A percentile compares a stretch with the other conserved stretches of the same genome.
These are phyloP conservation scores for Mungos mungo DNA, from an alignment of 2,113 vertebrate genomes.

Conservation along the genomic window DNA sequence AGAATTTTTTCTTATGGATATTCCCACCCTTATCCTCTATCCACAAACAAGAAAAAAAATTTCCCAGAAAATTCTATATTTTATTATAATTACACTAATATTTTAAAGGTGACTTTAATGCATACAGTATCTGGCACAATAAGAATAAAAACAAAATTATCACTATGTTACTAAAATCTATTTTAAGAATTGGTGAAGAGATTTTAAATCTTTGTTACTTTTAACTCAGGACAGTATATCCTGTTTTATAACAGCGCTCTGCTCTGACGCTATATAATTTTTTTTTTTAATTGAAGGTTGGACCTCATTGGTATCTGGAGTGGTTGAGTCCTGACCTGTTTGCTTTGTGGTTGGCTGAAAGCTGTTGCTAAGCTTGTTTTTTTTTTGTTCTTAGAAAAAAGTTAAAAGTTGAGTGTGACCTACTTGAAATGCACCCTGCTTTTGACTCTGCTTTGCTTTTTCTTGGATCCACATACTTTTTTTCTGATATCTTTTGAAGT, in stretches of 20 bases:
- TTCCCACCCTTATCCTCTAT: neutral
- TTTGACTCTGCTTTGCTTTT: conserved; percentile 55
- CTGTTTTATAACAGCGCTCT: conserved; percentile 67
- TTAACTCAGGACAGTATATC: conserved; percentile 46
- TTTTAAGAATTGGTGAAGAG: conserved; percentile 39
- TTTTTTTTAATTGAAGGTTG: conserved; percentile 35
- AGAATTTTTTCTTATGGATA: neutral
- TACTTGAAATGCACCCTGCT: conserved; percentile 73
- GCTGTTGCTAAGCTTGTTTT: conserved; percentile 88
- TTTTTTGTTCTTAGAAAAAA: conserved; percentile 85
- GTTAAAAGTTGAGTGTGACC: conserved; percentile 85
- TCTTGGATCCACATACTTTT: conserved; percentile 11
- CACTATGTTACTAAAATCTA: conserved; percentile 6
- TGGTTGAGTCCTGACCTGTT: conserved; percentile 88
- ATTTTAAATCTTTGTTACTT: conserved; percentile 61
- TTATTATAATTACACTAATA: conserved; percentile 30
- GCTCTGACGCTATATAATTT: conserved; percentile 59
- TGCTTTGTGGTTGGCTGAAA: conserved; percentile 85
- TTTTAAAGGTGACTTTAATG: conserved; percentile 51
- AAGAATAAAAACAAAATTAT: conserved; percentile 46
- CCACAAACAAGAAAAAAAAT: conserved; percentile 16
- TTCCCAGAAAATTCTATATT: neutral
- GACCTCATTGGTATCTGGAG: conserved; percentile 63
- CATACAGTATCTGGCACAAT: neutral
- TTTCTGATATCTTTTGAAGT: conserved; percentile 39